Evolutionary conservation across 2,888 invertebrate species (phyloP).

Genomic region (Pycnomerus fuliginosus): DNA sequence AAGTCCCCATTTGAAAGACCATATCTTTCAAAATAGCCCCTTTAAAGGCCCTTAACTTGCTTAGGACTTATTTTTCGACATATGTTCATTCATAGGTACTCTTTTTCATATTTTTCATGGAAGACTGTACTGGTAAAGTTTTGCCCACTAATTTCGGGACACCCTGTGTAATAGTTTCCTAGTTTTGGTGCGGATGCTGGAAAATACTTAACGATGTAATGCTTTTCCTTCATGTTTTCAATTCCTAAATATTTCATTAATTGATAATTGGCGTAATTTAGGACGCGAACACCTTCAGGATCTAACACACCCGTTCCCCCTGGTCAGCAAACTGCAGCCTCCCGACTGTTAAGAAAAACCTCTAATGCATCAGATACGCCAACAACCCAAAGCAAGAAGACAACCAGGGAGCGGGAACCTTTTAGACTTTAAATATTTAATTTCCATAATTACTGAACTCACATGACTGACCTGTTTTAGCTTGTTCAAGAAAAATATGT

Average conservation of each 20-base stretch:
- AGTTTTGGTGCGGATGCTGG: neutral
- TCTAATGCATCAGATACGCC: conserved; percentile 70
- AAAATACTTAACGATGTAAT: neutral
- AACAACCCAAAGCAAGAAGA: conserved; percentile 54
- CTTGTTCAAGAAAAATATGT: conserved; percentile 39
- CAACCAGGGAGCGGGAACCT: conserved; percentile 61
- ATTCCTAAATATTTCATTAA: neutral
- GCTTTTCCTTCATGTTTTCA: neutral
- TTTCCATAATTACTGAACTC: conserved; percentile 46
- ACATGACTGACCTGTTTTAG: conserved; percentile 48
- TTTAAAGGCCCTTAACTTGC: too few relatives aligned
- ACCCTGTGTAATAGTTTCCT: too few relatives aligned
- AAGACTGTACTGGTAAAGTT: neutral
- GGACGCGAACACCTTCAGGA: conserved; percentile 76
- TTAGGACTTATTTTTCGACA: too few relatives aligned
- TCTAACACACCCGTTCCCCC: conserved; percentile 71
- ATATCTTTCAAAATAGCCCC: too few relatives aligned
- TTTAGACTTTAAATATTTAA: conserved; percentile 65
- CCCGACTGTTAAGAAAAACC: conserved; percentile 64
- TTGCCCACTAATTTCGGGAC: neutral
- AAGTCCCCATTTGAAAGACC: too few relatives aligned
- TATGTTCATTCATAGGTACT: too few relatives aligned
- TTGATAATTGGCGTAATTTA: conserved; percentile 41
- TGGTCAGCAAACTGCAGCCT: conserved; percentile 63
- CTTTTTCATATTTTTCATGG: neutral